phyloP scores from a whole-genome alignment of 2,113 vertebrate genomes.

The Cephalophus harveyi region DNA sequence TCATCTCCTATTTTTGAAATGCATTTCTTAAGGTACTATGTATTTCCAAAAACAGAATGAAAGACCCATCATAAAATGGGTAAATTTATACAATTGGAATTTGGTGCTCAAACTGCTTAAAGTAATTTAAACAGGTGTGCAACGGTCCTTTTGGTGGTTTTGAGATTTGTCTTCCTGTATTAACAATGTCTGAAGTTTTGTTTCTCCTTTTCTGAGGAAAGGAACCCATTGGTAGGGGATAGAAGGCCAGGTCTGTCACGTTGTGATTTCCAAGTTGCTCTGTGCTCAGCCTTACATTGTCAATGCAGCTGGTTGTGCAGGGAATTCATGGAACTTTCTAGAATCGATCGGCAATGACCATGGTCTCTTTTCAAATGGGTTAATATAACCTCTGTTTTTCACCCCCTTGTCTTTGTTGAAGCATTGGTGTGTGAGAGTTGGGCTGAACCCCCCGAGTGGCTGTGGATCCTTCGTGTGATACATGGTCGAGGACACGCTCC shows the following conservation, averaged over 20 bases:
- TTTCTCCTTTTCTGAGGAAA: neutral
- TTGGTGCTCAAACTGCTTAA: neutral
- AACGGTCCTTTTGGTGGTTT: neutral
- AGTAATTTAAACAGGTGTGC: neutral
- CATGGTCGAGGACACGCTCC: neutral
- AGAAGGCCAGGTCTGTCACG: rapidly evolving
- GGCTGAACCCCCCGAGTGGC: neutral
- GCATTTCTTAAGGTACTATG: rapidly evolving
- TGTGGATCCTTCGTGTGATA: neutral
- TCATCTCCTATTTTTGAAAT: neutral
- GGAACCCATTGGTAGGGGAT: rapidly evolving
- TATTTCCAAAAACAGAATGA: neutral
- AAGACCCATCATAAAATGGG: neutral
- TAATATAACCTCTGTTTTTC: neutral
- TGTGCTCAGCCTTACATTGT: neutral
- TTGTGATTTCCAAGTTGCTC: neutral
- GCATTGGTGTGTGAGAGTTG: neutral
- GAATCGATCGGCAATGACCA: neutral
- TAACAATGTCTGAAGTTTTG: neutral
- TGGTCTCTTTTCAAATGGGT: neutral
- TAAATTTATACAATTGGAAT: neutral
- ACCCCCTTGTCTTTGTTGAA: neutral
- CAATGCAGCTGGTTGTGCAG: neutral
- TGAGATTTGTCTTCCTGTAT: neutral
- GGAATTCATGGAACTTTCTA: neutral